Percentiles rank a stretch among this genome's conserved stretches.
Conservation (phyloP, 1,140 invertebrate genomes). For the Drosophila erecta region DNA sequence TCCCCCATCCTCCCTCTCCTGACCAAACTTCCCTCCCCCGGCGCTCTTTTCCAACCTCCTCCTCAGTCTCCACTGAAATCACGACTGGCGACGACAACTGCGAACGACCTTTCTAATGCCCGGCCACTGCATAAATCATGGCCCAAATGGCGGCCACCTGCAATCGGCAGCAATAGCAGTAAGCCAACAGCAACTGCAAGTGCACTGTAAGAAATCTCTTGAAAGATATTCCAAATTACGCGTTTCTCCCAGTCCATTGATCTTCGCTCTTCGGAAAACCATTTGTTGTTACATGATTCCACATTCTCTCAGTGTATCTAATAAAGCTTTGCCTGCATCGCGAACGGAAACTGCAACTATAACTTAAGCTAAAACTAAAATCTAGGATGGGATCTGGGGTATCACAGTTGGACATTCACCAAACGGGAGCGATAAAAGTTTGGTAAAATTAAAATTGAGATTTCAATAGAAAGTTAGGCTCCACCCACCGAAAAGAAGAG, state of each 20-base stretch:
- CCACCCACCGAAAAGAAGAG: slow-evolving; percentile 25
- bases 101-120: slow-evolving; percentile 53
- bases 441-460: slow-evolving; percentile 51
- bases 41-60: background rate
- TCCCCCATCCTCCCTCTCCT: background rate
- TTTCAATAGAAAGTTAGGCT: slow-evolving; percentile 58
- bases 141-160: slow-evolving; percentile 51
- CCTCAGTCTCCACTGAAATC: slow-evolving; percentile 13
- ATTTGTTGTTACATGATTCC: too few relatives aligned
- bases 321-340: slow-evolving; percentile 22
- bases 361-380: slow-evolving; percentile 9
- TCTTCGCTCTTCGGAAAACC: too few relatives aligned
- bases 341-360: slow-evolving; percentile 35
- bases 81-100: slow-evolving; percentile 51
- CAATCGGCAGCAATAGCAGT: slow-evolving; percentile 19
- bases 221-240: background rate
- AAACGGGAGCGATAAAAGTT: slow-evolving; percentile 39
- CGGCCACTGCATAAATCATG: slow-evolving; percentile 51
- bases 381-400: slow-evolving; percentile 16
- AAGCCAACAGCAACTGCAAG: slow-evolving; percentile 6
- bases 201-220: slow-evolving; percentile 3
- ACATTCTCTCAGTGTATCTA: background rate
- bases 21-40: background rate
- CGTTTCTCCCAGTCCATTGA: too few relatives aligned
- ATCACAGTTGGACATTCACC: slow-evolving; percentile 48